Base-by-base conservation (phyloP, 1,140 invertebrate genomes). In the Drusus annulatus region DNA sequence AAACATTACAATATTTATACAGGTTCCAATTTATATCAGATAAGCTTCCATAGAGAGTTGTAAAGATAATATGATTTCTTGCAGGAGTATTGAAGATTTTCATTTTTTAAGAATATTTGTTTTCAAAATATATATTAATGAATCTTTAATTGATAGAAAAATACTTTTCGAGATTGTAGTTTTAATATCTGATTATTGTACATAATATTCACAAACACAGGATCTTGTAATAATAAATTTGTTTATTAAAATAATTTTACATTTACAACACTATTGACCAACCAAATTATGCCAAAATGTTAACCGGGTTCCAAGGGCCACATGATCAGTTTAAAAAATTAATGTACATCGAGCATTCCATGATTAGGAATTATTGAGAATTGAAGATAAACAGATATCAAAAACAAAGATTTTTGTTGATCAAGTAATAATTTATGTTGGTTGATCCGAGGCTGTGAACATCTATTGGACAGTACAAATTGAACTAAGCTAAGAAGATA, bases 231-330 rank as follows among this genome's bases (percentile, higher is more conserved):
- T 81, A 73, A 65, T 83, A 83, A 68, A 83, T 83, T 80, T 80
- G 78, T 83, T 83, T 81, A 83, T 80, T 83, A 83, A 83, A 83
- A 83, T 83, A 83, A 83, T 80, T 83, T 81, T 81, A 83, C 82
- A 83, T 79, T 78, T 81, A 83, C 79, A 83, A 71, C 79, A 83
- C 79, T 79, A 58, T 76, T 63, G 79, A 83, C 71, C 82, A 79
- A 81, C 82, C 65, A 78, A 73, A 54, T 78, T 45, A 31, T 75
- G 75, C 58, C 58, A 52, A 51, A 71, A 71, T 51, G 13, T 71
- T 19, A 25, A 23, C 58, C 19, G 21, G 23, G 23, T 21, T 23
- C 15, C 36, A 45, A 60, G 58, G 21, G 23, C 21, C 58, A 25
- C 36, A 60, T 25, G 54, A 17, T 60, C 23, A 60, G 10, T 25